Evolutionary conservation across 2,113 vertebrate genomes (phyloP), one percentile per base, ranked within the genome.

Genomic region (Alethe castanea): DNA sequence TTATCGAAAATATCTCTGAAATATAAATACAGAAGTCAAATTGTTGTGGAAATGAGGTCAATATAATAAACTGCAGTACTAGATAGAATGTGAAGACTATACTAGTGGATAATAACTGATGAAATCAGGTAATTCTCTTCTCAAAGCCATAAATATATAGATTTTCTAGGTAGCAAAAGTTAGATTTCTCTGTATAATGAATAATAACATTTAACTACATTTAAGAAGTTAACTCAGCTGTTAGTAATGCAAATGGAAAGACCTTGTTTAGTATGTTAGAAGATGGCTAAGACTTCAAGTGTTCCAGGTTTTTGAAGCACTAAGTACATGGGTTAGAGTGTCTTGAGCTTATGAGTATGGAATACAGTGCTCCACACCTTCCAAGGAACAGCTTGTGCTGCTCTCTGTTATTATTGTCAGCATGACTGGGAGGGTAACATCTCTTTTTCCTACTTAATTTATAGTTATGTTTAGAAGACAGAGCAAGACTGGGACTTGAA

Each of bases 1-100:
- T 90, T 94, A 86, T 40, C 91, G 35, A 94, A 95, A 97, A 95
- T 96, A 95, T 80, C 67, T 90, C 62, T 93, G 93, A 96, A 96
- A 93, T 93, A 95, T 59, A 94, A 95, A 96, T 88, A 90, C 40
- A 35, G 85, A 97, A 94, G 74, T 93, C 90, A 94, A 96, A 96
- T 93, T 90, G 61, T 62, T 56, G 85, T 88, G 47, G 79, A 94
- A 97, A 96, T 88, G 59, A 94, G 66, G 92, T 94, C 92, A 93
- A 85, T 93, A 88, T 95, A 90, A 94, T 95, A 96, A 96, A 95
- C 66, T 78, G 82, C n/a, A 93, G 54, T 26, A n/a, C 20, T 85
- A 80, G 74, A 87, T 54, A 80, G 81, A 90, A 80, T 54, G 59
- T 90, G 79, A 90, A 94, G 78, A 93, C 78, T 95, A 92, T 81